Evolutionary conservation across 2,113 vertebrate genomes (phyloP).

Genomic region (Indicator maculatus): DNA sequence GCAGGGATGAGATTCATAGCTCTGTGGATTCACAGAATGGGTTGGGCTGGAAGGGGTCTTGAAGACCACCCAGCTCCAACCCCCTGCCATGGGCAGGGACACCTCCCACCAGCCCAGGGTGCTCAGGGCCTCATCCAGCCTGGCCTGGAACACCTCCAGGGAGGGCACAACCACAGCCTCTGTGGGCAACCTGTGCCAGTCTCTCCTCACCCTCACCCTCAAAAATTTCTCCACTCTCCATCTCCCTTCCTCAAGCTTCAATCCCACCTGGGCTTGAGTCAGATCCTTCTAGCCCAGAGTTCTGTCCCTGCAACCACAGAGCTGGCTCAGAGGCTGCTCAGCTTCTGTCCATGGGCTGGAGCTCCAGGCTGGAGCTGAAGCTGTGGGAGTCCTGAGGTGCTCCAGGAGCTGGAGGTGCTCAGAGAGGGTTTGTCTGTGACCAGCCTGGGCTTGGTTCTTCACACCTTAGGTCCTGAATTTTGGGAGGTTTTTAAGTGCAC

Average conservation of each 20-base stretch:
- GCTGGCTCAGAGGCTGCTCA: rapidly evolving
- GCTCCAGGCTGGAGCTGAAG: not conserved
- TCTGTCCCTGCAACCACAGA: rapidly evolving
- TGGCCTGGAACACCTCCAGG: too few species aligned
- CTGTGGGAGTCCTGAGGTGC: not conserved
- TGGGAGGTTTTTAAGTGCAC: not conserved
- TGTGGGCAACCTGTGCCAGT: too few species aligned
- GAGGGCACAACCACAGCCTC: too few species aligned
- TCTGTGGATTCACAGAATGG: too few species aligned
- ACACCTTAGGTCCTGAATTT: not conserved
- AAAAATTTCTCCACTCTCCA: too few species aligned
- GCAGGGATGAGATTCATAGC: not conserved
- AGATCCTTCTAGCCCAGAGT: rapidly evolving
- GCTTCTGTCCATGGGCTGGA: not conserved
- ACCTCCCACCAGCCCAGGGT: too few species aligned
- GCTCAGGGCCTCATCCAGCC: too few species aligned
- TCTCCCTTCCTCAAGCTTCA: too few species aligned
- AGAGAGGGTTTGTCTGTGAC: not conserved
- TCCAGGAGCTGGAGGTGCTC: not conserved
- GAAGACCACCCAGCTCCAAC: too few species aligned
- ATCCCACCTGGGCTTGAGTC: not conserved
- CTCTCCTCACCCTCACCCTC: too few species aligned
- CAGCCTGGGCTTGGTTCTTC: not conserved
- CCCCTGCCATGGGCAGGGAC: too few species aligned
- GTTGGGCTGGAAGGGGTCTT: too few species aligned